A percentile compares a stretch with the other conserved stretches of the same genome.
These are phyloP conservation scores for Eremophila alpestris DNA, from an alignment of 2,797 vertebrate species.

Conservation along the genomic window DNA sequence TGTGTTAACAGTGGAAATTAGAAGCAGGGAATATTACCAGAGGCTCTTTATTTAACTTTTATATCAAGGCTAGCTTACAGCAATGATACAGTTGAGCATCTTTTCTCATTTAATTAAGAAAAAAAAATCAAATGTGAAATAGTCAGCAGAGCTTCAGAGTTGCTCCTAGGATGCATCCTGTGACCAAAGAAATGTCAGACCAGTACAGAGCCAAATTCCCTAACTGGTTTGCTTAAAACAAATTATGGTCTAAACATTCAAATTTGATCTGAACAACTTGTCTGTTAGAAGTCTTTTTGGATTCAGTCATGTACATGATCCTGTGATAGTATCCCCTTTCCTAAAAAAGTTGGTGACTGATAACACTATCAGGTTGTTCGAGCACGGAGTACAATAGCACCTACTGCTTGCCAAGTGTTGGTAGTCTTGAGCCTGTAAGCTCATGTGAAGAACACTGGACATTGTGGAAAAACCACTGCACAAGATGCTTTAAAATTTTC, in stretches of 20 bases:
- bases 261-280: not conserved
- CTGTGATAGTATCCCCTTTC: fast-evolving
- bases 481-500: not conserved
- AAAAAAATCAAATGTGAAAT: not conserved
- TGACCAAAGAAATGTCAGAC: not conserved
- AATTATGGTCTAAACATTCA: not conserved
- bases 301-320: not conserved
- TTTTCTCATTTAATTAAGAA: not conserved
- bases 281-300: not conserved
- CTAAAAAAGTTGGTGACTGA: not conserved
- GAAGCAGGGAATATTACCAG: not conserved
- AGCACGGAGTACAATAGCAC: fast-evolving
- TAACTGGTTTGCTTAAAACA: not conserved
- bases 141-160: not conserved
- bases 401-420: not conserved
- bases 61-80: not conserved
- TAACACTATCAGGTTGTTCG: fast-evolving
- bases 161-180: not conserved
- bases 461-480: not conserved
- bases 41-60: not conserved
- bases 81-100: fast-evolving
- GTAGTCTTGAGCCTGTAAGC: not conserved
- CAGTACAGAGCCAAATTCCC: not conserved
- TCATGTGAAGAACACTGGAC: not conserved
- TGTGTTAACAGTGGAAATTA: not conserved